A percentile compares a stretch with the other conserved stretches of the same genome.
Conservation (phyloP, 1,140 invertebrate species). For the Drosophila tsacasi region DNA sequence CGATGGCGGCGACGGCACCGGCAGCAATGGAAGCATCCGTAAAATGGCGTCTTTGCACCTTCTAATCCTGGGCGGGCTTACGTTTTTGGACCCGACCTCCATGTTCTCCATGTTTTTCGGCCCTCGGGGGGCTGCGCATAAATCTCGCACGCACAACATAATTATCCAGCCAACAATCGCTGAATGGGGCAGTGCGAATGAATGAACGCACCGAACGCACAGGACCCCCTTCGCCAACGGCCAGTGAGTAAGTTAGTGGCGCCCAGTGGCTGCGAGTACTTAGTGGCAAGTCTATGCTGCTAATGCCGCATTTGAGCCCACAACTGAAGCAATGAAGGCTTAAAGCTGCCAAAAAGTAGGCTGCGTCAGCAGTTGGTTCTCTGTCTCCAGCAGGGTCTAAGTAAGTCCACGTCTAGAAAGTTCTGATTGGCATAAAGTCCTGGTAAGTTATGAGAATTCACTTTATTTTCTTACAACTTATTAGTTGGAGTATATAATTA, state of each 20-base stretch:
- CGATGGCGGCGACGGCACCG: constrained; percentile 15
- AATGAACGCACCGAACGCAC: constrained; percentile 18
- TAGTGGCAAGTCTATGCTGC: constrained; percentile 30
- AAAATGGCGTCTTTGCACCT: constrained; percentile 72
- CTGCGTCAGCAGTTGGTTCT: background rate
- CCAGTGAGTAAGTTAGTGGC: constrained; percentile 42
- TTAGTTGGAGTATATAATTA: background rate
- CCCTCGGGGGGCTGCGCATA: constrained; percentile 52
- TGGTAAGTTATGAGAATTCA: no score
- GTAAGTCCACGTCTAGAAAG: background rate
- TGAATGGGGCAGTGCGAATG: constrained; percentile 66
- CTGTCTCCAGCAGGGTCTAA: background rate
- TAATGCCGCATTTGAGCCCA: constrained; percentile 54
- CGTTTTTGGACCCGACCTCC: constrained; percentile 28
- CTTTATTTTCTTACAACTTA: no score
- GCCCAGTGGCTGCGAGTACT: constrained; percentile 55
- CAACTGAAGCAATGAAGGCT: constrained; percentile 20
- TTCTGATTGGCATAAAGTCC: background rate
- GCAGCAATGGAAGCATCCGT: constrained; percentile 21
- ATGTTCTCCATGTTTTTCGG: constrained; percentile 16
- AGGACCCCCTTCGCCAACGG: background rate
- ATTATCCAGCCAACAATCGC: constrained; percentile 81
- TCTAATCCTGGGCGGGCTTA: constrained; percentile 58
- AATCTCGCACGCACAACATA: constrained; percentile 80
- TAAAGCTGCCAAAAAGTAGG: constrained; percentile 18